These are phyloP conservation scores for Neolamprologus sp. DNA, from an alignment of 2,113 vertebrate species.

Conservation along the genomic window DNA sequence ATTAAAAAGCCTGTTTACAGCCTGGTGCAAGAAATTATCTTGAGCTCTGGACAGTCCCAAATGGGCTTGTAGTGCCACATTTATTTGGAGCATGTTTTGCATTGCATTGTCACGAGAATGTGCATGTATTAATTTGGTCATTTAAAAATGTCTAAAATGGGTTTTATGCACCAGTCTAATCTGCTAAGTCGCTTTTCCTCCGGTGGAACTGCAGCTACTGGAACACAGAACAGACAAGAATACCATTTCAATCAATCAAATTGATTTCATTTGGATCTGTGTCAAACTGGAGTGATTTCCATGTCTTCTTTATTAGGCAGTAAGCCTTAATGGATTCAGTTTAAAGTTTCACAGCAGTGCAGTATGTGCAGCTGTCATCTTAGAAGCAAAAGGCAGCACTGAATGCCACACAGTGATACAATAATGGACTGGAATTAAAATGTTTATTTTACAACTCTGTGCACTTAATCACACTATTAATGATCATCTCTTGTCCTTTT, in stretches of 20 bases:
- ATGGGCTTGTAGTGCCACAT: background rate
- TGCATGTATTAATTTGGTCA: background rate
- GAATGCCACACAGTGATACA: background rate
- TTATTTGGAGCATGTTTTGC: background rate
- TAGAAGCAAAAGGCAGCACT: background rate
- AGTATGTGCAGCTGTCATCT: background rate
- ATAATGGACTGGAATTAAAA: background rate
- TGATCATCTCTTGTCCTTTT: background rate
- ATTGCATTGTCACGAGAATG: background rate
- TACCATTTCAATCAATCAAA: background rate
- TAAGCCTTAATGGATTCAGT: background rate
- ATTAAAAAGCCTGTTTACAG: background rate
- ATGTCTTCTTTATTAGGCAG: background rate
- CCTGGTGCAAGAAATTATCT: background rate
- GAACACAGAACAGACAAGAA: background rate
- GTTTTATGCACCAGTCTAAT: background rate
- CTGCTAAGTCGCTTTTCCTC: background rate
- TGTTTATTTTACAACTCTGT: background rate
- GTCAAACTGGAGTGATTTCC: background rate
- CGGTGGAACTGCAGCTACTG: background rate
- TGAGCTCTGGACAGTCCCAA: background rate
- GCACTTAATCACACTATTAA: accelerated
- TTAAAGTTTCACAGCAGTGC: background rate
- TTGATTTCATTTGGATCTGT: background rate
- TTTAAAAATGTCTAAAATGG: background rate